phyloP scores from a whole-genome alignment of 2,888 invertebrate species.

The Caenorhabditis drosophilae region DNA sequence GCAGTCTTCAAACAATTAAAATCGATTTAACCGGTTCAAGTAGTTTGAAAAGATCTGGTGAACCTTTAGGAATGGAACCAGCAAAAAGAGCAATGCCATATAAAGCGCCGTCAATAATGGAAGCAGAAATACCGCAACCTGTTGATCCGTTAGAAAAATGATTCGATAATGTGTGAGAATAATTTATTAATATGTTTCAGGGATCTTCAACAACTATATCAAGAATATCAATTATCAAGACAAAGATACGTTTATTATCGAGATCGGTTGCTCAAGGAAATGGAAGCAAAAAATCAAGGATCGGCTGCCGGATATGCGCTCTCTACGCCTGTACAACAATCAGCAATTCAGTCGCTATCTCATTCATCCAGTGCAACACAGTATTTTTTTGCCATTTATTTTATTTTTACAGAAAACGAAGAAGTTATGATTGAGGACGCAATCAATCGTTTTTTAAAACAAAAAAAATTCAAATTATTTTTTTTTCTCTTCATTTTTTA shows the following conservation, averaged over 20 bases:
- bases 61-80: conserved; percentile 19
- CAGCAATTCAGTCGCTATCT: conserved; percentile 18
- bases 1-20: conserved; percentile 30
- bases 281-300: conserved; percentile 46
- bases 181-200: conserved; percentile 36
- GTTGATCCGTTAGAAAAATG: conserved; percentile 51
- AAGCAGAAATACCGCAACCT: conserved; percentile 61
- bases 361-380: conserved; percentile 29
- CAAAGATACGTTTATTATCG: conserved; percentile 65
- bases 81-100: conserved; percentile 22
- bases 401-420: conserved; percentile 2
- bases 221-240: conserved; percentile 63
- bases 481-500: background rate
- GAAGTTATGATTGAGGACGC: no score
- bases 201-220: conserved; percentile 63
- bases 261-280: conserved; percentile 65
- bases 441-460: no score
- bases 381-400: conserved; percentile 20
- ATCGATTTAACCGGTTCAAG: conserved; percentile 42
- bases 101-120: conserved; percentile 22
- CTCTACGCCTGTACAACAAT: conserved; percentile 10
- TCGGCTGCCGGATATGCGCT: conserved; percentile 28
- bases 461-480: conserved; percentile 7
- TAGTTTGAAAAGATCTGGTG: conserved; percentile 29
- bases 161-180: background rate